Percentiles rank a stretch among this genome's conserved stretches.
These are phyloP conservation scores for Sardina pilchardus DNA, from an alignment of 2,113 vertebrate species.

Conservation along the genomic window DNA sequence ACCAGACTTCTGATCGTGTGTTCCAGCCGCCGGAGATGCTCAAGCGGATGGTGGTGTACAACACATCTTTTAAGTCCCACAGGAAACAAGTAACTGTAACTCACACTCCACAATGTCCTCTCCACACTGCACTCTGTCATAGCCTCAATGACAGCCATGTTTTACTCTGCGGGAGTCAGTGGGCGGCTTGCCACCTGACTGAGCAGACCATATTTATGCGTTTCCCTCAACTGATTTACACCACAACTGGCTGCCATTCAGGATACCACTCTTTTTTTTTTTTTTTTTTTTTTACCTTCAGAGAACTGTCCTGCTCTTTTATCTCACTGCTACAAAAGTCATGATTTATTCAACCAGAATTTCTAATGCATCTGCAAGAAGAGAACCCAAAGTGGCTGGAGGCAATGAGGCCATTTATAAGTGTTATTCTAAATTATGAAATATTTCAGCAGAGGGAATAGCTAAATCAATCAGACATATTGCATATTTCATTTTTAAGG, in stretches of 20 bases:
- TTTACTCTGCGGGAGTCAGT: background rate
- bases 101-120: background rate
- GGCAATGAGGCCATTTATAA: background rate
- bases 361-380: background rate
- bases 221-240: background rate
- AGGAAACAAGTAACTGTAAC: constrained; percentile 88
- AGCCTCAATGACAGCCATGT: background rate
- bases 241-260: background rate
- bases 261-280: background rate
- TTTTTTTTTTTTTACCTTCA: background rate
- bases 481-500: background rate
- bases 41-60: constrained; percentile 98
- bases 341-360: background rate
- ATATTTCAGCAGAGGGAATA: background rate
- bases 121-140: background rate
- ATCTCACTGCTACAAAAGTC: background rate
- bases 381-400: background rate
- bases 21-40: constrained; percentile 96
- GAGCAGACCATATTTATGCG: background rate
- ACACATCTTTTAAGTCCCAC: constrained; percentile 90
- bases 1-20: constrained; percentile 51
- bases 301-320: background rate
- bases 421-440: background rate
- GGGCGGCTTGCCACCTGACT: background rate
- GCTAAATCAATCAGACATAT: background rate